Conservation (phyloP, 2,113 vertebrate species). For the Callochromis pleurospilus region DNA sequence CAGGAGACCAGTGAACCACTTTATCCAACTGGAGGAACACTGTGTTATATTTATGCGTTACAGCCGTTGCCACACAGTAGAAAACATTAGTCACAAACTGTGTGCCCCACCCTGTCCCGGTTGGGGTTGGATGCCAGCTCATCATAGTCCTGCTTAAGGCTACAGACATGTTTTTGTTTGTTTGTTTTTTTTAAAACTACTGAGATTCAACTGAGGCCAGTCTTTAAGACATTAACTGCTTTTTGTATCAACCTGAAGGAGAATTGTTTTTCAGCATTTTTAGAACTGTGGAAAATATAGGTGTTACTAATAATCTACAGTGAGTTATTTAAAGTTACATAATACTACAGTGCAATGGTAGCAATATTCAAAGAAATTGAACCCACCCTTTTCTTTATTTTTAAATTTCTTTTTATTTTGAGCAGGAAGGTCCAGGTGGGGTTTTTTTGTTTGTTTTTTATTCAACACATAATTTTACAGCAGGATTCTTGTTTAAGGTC, state of each 20-base stretch:
- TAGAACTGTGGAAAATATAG: neutral
- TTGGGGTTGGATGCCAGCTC: neutral
- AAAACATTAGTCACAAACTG: neutral
- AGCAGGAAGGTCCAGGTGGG: neutral
- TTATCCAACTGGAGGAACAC: neutral
- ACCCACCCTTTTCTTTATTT: neutral
- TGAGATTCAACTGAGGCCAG: neutral
- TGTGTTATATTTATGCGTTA: neutral
- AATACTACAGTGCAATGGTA: neutral
- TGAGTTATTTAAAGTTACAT: neutral
- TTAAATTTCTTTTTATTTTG: fast-evolving
- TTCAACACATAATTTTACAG: neutral
- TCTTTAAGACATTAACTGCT: neutral
- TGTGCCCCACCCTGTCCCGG: neutral
- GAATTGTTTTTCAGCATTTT: neutral
- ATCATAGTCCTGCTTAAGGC: neutral
- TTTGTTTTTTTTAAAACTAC: neutral
- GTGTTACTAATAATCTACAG: neutral
- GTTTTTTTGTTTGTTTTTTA: neutral
- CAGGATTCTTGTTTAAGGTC: neutral
- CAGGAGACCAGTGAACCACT: neutral
- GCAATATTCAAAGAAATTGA: neutral
- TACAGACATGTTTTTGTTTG: neutral
- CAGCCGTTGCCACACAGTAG: neutral
- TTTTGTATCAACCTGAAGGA: neutral